phyloP scores from a whole-genome alignment of 92 coral and sea anemone genomes.

The Heteractis magnifica region DNA sequence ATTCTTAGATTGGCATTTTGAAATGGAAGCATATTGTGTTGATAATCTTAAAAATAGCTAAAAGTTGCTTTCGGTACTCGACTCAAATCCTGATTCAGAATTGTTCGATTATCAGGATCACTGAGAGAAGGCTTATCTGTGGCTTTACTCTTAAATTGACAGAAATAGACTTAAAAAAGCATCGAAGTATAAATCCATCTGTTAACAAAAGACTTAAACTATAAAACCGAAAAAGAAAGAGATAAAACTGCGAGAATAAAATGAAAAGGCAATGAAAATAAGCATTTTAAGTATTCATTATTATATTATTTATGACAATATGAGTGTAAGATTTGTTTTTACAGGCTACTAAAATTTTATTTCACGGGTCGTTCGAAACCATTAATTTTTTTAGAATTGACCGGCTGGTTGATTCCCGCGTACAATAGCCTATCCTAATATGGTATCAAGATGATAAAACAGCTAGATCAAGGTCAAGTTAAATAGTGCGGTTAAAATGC shows the following conservation, averaged over 20 bases:
- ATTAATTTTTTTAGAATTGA: neutral
- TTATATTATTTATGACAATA: too few relatives aligned
- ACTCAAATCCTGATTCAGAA: neutral
- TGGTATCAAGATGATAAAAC: neutral
- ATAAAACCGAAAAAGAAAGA: too few relatives aligned
- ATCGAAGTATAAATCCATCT: too few relatives aligned
- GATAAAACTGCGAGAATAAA: too few relatives aligned
- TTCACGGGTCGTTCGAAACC: neutral
- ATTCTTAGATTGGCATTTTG: neutral
- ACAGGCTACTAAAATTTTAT: too few relatives aligned
- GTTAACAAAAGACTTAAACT: too few relatives aligned
- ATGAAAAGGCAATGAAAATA: too few relatives aligned
- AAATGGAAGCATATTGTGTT: neutral
- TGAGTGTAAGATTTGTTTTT: neutral
- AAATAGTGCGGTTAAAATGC: neutral
- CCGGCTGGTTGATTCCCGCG: neutral
- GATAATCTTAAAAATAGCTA: neutral
- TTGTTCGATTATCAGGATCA: neutral
- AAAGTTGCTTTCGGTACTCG: neutral
- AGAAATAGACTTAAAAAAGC: too few relatives aligned
- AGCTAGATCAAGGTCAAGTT: neutral
- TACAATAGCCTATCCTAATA: neutral
- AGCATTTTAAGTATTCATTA: too few relatives aligned
- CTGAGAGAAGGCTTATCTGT: neutral
- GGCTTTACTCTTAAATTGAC: too few relatives aligned